Base-by-base conservation (phyloP, 2,888 invertebrate species). In the Apodemia duryi region DNA sequence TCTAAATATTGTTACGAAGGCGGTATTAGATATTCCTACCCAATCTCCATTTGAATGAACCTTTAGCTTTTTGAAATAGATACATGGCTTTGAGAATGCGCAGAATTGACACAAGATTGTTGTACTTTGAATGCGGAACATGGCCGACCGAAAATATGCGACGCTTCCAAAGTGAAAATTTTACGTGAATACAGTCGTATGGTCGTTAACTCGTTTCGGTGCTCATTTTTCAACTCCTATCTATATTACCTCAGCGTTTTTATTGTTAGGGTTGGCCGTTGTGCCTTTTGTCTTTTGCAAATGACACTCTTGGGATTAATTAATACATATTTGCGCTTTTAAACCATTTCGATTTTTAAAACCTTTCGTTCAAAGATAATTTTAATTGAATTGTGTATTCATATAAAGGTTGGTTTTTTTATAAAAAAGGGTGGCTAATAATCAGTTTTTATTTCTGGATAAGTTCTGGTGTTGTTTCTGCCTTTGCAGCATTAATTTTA, bases 51-150 rank as follows among this genome's bases (percentile, higher is more conserved):
- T 77, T 78, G 75, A 80, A 75, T 76, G 76, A 76, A 78, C 77
- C 75, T 75, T 76, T 73, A 75, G 74, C 73, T 74, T 71, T 66
- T 70, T 71, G 73, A 77, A 76, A 77, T 28, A 80, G 80, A 84
- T 82, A 82, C 79, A 83, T 81, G 76, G 78, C 77, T 77, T 77
- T 76, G 78, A 77, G 77, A 78, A 78, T 75, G 77, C 78, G 79
- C 57, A 72, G 76, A 83, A 84, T 84, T 80, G 83, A 82, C 80
- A 81, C 78, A 83, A 81, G 82, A 83, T 83, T 82, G 81, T 83
- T 82, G 81, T 81, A 81, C 82, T 81, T 78, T 67, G 64, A 67
- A 65, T 64, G 65, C 43, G 65, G 49, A 65, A 49, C 61, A 61
- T 61, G n/a, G 61, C 64, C 32, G 57, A 52, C 7, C 52, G 52